Base-by-base conservation (phyloP, 2,113 vertebrate genomes). In the Gopherus flavomarginatus region DNA sequence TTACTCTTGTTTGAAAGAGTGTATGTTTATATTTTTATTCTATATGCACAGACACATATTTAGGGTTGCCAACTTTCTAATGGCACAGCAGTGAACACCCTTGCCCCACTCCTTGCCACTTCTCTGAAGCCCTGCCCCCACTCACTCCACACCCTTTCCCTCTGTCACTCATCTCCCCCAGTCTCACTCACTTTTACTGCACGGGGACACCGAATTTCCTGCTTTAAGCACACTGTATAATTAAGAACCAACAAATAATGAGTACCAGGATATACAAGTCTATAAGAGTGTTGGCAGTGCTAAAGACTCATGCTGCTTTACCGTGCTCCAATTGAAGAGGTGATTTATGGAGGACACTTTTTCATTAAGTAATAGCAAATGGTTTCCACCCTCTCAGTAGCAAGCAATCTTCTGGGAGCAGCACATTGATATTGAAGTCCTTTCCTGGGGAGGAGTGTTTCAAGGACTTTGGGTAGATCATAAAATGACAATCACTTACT, bases 311-410 rank as follows among this genome's bases (percentile, higher is more conserved):
- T 75, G 97, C 97, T 97, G 95, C 94, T 97, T 97, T 96, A 94
- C 96, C 92, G 95, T 93, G 95, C 95, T 96, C 95, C 97, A 98
- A 94, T 96, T 97, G 96, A 97, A 97, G 96, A 97, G 94, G 96
- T 98, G 96, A 98, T 98, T 97, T 97, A 97, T 96, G 93, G 93
- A 97, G 87, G 95, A 96, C 93, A 92, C 96, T 97, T 97, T 97
- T 97, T 97, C 97, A 97, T 97, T 97, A 97, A 98, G 95, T 97
- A 98, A 97, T 96, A 97, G 96, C 94, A 97, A 97, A 97, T 96
- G 92, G 97, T 96, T 97, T 97, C 94, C 94, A 96, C 95, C 96
- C 94, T 96, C 91, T 69, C 88, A 93, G 94, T 97, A 97, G 93
- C 94, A 95, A 95, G 93, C 95, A 98, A 95, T 97, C 95, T 97